Percentiles rank a stretch among this genome's conserved stretches.
Evolutionary conservation across 2,888 invertebrate species (phyloP).

Genomic region (Drosophila kuntzei): DNA sequence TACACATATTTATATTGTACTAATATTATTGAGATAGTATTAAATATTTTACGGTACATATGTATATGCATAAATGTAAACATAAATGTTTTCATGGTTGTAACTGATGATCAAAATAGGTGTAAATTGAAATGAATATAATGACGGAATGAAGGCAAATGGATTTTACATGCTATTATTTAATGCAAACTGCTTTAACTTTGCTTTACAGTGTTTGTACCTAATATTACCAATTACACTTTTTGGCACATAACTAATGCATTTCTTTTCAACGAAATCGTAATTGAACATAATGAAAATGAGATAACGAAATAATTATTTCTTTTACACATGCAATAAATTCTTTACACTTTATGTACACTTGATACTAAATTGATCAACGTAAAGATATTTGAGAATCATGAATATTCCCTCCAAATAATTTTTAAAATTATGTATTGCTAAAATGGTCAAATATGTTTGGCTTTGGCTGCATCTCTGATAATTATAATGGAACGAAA

Average conservation of each 20-base stretch:
- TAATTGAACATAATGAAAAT: slow-evolving; percentile 10
- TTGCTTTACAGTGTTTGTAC: slow-evolving; percentile 61
- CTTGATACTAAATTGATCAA: slow-evolving; percentile 59
- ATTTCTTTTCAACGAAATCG: slow-evolving; percentile 50
- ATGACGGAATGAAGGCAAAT: slow-evolving; percentile 29
- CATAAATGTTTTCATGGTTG: slow-evolving; percentile 82
- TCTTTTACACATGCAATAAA: slow-evolving; percentile 45
- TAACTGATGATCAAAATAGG: slow-evolving; percentile 84
- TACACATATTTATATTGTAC: slow-evolving; percentile 59
- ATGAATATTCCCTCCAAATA: slow-evolving; percentile 85
- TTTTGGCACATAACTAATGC: slow-evolving; percentile 34
- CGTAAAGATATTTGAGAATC: slow-evolving; percentile 74
- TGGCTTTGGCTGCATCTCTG: slow-evolving; percentile 63
- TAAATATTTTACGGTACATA: slow-evolving; percentile 65
- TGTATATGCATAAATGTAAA: slow-evolving; percentile 48
- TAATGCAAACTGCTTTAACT: slow-evolving; percentile 51
- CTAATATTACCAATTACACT: slow-evolving; percentile 38
- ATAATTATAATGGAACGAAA: slow-evolving; percentile 62
- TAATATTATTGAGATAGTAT: slow-evolving; percentile 61
- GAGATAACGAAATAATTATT: slow-evolving; percentile 39
- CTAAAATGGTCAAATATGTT: slow-evolving; percentile 57
- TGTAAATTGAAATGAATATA: slow-evolving; percentile 53
- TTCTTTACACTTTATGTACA: slow-evolving; percentile 62
- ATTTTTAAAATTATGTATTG: slow-evolving; percentile 84
- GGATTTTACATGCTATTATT: slow-evolving; percentile 59